These are phyloP conservation scores for Bergia sp. DNA, from an alignment of 92 coral and sea anemone species.

Conservation along the genomic window DNA sequence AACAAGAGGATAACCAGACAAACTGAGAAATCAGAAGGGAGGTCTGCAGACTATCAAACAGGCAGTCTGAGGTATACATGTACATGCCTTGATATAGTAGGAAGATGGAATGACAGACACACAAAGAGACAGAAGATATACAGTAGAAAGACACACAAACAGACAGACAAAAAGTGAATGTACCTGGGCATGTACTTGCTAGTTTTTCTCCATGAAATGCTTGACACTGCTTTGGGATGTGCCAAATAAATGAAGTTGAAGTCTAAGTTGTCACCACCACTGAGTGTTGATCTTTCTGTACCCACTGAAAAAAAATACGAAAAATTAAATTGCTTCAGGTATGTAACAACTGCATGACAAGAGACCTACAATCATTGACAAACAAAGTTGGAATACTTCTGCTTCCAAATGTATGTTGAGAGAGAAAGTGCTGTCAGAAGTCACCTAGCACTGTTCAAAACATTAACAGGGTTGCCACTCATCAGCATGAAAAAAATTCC, in stretches of 20 bases:
- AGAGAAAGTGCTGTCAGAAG: too few species aligned
- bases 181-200: slow-evolving; percentile 93
- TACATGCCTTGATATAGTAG: too few species aligned
- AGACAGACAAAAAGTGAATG: background rate
- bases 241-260: slow-evolving; percentile 88
- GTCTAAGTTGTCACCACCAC: slow-evolving; percentile 47
- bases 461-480: too few species aligned
- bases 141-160: too few species aligned
- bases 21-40: too few species aligned
- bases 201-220: slow-evolving; percentile 95
- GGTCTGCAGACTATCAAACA: too few species aligned
- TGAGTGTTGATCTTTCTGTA: slow-evolving; percentile 17
- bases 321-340: background rate
- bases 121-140: background rate
- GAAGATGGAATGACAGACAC: background rate
- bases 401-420: too few species aligned
- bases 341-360: background rate
- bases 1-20: background rate
- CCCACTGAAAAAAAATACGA: slow-evolving; percentile 40
- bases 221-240: slow-evolving; percentile 92
- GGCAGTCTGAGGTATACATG: too few species aligned
- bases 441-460: too few species aligned
- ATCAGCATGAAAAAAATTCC: too few species aligned
- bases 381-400: too few species aligned
- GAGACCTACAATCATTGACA: too few species aligned